Evolutionary conservation across 2,113 vertebrate genomes (phyloP), one percentile per base, ranked within the genome.

Genomic region (Calypte anna): DNA sequence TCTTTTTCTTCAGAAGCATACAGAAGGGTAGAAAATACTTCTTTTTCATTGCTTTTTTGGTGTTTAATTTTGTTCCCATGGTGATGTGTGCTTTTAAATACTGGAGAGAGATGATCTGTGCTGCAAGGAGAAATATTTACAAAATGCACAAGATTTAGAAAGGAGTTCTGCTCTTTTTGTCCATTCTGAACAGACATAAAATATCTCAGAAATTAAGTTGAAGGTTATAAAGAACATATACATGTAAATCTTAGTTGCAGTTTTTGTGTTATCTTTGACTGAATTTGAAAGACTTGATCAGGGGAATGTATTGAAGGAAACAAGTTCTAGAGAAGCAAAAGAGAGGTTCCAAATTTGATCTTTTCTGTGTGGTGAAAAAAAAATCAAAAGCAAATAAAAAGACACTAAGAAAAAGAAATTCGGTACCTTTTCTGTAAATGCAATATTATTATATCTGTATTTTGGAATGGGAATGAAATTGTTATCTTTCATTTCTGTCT

Each of bases 391-490:
- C 20, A 73, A 70, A 40, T 12, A 61, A 51, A 85, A 70, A 62
- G 20, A 54, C 5, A 4, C 22, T 79, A 58, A 30, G 17, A 50
- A 75, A 31, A 8, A 73, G 7, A 82, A 69, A 80, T 38, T 5
- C 43, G 16, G 53, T 77, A 48, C 21, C 12, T 27, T 77, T 80
- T 85, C 51, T 48, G 57, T 51, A 68, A 69, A 59, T 57, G 11
- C 23, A 81, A 61, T 75, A 31, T 55, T 61, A 28, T 43, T 74
- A 10, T 66, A 85, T 43, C 46, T 69, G 4, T 79, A 50, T 88
- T 90, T 90, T 68, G 64, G 68, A 88, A 67, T 20, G n/a, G 38
- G n/a, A 95, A 90, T 77, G 57, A 78, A 90, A 93, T 67, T 53
- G 14, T 59, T 74, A 70, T 43, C 8, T 1, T 78, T 72, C 33